Evolutionary conservation across 2,888 invertebrate species (phyloP), one percentile per base, ranked within the genome.

Genomic region (Limenitis camilla): DNA sequence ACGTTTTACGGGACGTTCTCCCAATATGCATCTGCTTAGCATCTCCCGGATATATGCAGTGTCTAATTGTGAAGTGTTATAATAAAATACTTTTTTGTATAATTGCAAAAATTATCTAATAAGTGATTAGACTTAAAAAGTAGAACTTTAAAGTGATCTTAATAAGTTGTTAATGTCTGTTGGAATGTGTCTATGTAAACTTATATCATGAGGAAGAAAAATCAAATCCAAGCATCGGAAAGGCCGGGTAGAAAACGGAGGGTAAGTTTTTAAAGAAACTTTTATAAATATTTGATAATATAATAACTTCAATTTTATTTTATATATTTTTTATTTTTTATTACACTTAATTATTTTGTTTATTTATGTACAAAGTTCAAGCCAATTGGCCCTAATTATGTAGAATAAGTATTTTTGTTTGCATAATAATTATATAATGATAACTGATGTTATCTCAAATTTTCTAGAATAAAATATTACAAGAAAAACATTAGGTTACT

Each of bases 241-340:
- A 81, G 76, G 52, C 65, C 74, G 55, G 81, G 71, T 60, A 80
- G 74, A 62, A 83, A 82, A 67, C 71, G 71, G 44, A 78, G 76
- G 81, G 85, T 85, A 61, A 83, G 83, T 74, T 61, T 61, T 19
- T 19, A 3, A 19, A 19, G 19, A 19, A 19, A 19, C 19, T 19
- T 19, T 2, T 19, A 19, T 3, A 19, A 19, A 19, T 19, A 19
- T 19, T 19, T 19, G 19, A 19, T 1, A 19, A 19, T 3, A 2
- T 3, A 19, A 19, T 19, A 19, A 19, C 19, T 19, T 19, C 19
- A 19, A 19, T 19, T 19, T 19, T 19, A 19, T 19, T 3, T 19
- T 19, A 19, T 19, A 19, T 19, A 19, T 19, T 19, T 19, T 19
- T 2, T 19, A n/a, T 19, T 2, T 19, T 2, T 19, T 19, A 19